Conservation (phyloP, 2,797 vertebrate species). For the Spinus pinus region DNA sequence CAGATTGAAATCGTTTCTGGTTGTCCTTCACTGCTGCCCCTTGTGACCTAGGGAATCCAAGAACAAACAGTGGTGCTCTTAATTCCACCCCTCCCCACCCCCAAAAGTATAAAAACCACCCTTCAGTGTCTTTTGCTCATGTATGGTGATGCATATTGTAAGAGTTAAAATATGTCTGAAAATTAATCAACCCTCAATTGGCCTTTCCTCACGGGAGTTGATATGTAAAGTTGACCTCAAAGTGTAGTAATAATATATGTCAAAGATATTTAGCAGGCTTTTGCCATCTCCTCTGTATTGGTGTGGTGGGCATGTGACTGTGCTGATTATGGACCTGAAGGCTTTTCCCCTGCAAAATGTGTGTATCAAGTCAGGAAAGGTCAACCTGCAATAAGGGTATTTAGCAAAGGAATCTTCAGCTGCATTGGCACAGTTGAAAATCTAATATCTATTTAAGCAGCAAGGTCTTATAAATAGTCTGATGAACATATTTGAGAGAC, state of each 20-base stretch:
- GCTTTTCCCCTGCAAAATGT: neutral
- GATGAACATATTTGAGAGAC: neutral
- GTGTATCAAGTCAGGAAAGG: neutral
- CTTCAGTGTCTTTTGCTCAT: neutral
- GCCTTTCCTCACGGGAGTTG: neutral
- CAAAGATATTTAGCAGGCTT: constrained; percentile 18
- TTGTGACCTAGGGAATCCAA: neutral
- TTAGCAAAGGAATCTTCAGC: constrained; percentile 3
- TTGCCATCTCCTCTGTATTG: neutral
- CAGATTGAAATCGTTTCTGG: neutral
- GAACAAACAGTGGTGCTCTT: neutral
- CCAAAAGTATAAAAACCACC: neutral
- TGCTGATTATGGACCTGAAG: neutral
- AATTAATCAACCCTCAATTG: neutral
- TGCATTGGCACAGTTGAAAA: constrained; percentile 3
- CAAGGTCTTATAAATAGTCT: neutral
- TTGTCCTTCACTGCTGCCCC: neutral
- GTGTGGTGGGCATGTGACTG: neutral
- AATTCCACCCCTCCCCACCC: neutral
- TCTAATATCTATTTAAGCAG: constrained; percentile 14
- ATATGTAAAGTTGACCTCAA: constrained; percentile 7
- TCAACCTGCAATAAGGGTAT: neutral
- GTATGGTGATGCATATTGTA: neutral
- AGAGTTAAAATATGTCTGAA: neutral
- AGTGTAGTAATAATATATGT: constrained; percentile 14